Evolutionary conservation across 64 coral and sea anemone species (phyloP), one percentile per base, ranked within the genome.

Genomic region (Dendrophyllia cribrosa): DNA sequence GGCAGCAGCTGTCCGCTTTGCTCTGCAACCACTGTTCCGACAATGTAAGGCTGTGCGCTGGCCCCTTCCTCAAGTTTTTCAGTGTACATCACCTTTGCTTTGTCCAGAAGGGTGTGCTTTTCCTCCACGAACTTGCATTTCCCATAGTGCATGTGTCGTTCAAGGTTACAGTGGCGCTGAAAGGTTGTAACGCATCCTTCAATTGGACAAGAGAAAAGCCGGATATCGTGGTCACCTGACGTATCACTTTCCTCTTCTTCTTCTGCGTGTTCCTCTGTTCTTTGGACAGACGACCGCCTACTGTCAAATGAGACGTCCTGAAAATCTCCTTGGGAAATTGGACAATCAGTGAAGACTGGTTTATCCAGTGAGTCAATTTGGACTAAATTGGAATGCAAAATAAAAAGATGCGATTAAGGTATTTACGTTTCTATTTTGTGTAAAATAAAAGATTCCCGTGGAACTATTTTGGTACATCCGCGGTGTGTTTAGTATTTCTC

Each of bases 181-280:
- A 90, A 95, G 43, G 56, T 75, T 12, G 58, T 72, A 15, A 95
- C 61, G 58, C 88, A 95, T 65, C 88, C 79, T 62, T 90, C 87
- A 69, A 51, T 43, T 66, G 93, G 87, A 86, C 93, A 87, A 55
- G 80, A 55, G 72, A 90, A 86, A 69, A 95, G 87, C 26, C 56
- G n/a, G 24, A 10, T 15, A 25, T 81, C 26, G 77, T 79, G 24
- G 52, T 81, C 77, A 64, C 21, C 77, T 55, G 77, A 81, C 44
- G 26, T 56, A 81, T 45, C 5, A 23, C 58, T 61, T 81, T 64
- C 55, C 25, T 45, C 77, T 81, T 4, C 10, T 62, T 60, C 3
- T 25, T 59, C 10, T n/a, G 51, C 25, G 51, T 79, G 21, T 59
- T 79, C 76, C n/a, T 17, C 16, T 14, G 51, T 60, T 51, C 7